Evolutionary conservation across 2,113 vertebrate species (phyloP), one percentile per base, ranked within the genome.

Genomic region (Eptesicus fuscus): DNA sequence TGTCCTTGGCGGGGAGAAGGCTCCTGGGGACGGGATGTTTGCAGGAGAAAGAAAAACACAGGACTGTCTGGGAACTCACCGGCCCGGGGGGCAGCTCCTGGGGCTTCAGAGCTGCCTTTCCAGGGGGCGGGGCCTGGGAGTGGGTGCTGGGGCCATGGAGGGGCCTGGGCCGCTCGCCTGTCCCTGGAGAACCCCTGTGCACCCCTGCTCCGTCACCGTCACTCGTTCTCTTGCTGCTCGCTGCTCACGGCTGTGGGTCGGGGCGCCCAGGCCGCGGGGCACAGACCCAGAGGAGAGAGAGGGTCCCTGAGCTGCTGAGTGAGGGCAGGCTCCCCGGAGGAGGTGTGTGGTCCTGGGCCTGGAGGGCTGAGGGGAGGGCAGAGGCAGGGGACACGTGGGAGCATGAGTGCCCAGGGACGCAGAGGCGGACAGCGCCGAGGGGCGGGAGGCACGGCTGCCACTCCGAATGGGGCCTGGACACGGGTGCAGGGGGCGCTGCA

Each of bases 1-100:
- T 17, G 51, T 28, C 71, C 40, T 59, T 9, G 70, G 76, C 2
- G 9, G 42, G 83, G 40, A 20, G 8, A 1, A 22, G 23, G 90
- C 49, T 93, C 86, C 47, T 5, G 1, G 20, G 90, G 87, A 76
- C 83, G 53, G 40, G 61, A 7, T 28, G 56, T 56, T 47, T 73
- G 80, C 53, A 53, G 69, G 77, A 70, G 65, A 74, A 88, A 88
- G 59, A n/a, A 51, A 91, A 74, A 71, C 92, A 40, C 44, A 14
- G 22, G n/a, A 13, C 61, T 14, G 16, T 82, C 88, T 35, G 76
- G 76, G 59, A 76, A 13, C 42, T 20, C 2, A 17, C 22, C 8
- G 13, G 82, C 20, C 83, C 0, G 1, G 30, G 59, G 16, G 84
- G 37, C 3, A 0, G 82, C 40, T n/a, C 35, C 82, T 12, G 65